Base-by-base conservation (phyloP, 1,140 invertebrate species). In the Onthophagus taurus region DNA sequence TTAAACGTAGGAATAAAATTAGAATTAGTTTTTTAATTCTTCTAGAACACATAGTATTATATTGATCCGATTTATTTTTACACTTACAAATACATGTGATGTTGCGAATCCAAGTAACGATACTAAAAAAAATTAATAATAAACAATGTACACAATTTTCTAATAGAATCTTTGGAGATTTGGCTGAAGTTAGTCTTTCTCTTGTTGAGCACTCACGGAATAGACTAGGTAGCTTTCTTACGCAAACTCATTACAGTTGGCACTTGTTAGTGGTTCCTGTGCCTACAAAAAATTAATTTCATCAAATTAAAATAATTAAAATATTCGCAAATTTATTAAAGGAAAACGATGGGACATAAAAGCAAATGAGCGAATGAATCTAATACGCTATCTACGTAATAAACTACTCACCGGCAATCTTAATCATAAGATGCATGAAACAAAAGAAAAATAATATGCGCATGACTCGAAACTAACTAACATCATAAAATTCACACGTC, bases 171-270 rank as follows among this genome's bases (percentile, higher is more conserved):
- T 26, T 26, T 26, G 23, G 23, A 26, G 6, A 26, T 7, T 6
- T n/a, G 23, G 23, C 6, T n/a, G 6, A 26, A 7, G 23, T 26
- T 26, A 7, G 23, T 26, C n/a, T 26, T 26, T 26, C n/a, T 26
- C n/a, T 26, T 26, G n/a, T 7, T 26, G 6, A 7, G n/a, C 6
- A n/a, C 23, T 7, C 23, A 7, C n/a, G 23, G 23, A 6, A 26
- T 26, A n/a, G 23, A 26, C 23, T 6, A 7, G 6, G 23, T 7
- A 7, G 23, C 29, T 50, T 33, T 31, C 30, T 54, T 53, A 59
- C 52, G 81, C 79, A 66, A 77, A 80, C 57, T 82, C 78, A 67
- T 81, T 81, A 59, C 75, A 78, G 58, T 76, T 76, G 56, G 78
- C 75, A 64, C 72, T 75, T 48, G 78, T 83, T 54, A 82, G 71